Conservation (phyloP, 2,797 vertebrate species). For the Coregonus sp. region DNA sequence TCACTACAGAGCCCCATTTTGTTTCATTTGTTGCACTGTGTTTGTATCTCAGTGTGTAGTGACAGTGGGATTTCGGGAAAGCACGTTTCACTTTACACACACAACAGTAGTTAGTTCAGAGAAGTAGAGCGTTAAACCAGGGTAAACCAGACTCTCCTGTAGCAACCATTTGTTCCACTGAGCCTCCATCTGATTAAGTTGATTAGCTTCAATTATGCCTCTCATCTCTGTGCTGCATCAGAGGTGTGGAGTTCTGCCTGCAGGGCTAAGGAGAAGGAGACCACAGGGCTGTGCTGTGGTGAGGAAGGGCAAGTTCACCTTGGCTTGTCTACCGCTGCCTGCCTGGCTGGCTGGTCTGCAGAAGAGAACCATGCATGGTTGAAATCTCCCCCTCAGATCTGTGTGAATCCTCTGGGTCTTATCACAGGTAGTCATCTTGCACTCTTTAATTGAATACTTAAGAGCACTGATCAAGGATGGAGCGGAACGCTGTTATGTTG, state of each 20-base stretch:
- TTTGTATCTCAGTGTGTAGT: too few species aligned
- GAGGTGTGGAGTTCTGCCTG: constrained; percentile 19
- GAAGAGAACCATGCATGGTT: constrained; percentile 4
- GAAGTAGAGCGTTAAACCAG: background rate
- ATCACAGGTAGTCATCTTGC: constrained; percentile 41
- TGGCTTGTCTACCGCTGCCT: background rate
- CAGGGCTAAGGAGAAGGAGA: constrained; percentile 8
- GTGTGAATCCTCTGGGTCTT: constrained; percentile 20
- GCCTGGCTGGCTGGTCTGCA: background rate
- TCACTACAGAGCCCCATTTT: too few species aligned
- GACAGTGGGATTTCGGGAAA: too few species aligned
- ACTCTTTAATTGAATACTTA: constrained; percentile 45
- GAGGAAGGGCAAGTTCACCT: constrained; percentile 13
- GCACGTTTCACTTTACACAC: background rate
- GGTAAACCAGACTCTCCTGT: background rate
- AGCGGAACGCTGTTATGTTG: constrained; percentile 7
- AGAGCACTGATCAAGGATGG: constrained; percentile 41
- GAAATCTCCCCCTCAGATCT: constrained; percentile 25
- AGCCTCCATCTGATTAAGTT: constrained; percentile 33
- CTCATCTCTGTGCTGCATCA: constrained; percentile 23
- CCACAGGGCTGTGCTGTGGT: constrained; percentile 9
- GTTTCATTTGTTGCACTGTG: too few species aligned
- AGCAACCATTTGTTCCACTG: background rate
- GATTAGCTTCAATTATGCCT: constrained; percentile 46
- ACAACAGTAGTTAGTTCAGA: background rate